Evolutionary conservation across 2,888 invertebrate genomes (phyloP).

Genomic region (Drosophila mettleri): DNA sequence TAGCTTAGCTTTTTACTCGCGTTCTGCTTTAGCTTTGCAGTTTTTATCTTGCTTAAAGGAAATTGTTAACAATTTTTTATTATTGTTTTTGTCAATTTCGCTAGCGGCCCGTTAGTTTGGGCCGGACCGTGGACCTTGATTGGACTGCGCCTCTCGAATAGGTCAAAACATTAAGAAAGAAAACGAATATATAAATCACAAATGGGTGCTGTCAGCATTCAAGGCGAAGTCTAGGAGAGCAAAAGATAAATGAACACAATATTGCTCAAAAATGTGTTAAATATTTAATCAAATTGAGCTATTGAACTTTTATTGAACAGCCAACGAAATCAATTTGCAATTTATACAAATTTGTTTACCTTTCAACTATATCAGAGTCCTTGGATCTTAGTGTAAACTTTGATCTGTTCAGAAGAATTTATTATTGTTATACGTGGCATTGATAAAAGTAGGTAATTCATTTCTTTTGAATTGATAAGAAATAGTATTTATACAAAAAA

Average conservation of each 20-base stretch:
- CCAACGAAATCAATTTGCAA: constrained; percentile 15
- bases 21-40: constrained; percentile 24
- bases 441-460: constrained; percentile 1
- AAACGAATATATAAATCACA: neutral
- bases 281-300: constrained; percentile 20
- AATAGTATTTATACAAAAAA: no score
- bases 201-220: constrained; percentile 26
- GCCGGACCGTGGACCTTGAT: constrained; percentile 45
- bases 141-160: constrained; percentile 27
- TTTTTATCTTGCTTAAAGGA: constrained; percentile 25
- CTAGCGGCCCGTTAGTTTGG: constrained; percentile 39
- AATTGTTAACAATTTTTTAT: constrained; percentile 42
- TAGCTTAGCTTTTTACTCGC: constrained; percentile 45
- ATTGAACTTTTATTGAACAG: constrained; percentile 25
- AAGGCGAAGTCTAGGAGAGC: constrained; percentile 34
- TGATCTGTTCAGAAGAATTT: neutral
- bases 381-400: constrained; percentile 7
- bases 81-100: constrained; percentile 41
- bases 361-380: constrained; percentile 7
- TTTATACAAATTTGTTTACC: constrained; percentile 14
- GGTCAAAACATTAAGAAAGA: constrained; percentile 11
- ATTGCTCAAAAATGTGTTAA: constrained; percentile 21
- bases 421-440: neutral
- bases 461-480: no score
- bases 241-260: constrained; percentile 7